Evolutionary conservation across 2,113 vertebrate genomes (phyloP).

Genomic region (Malurus cyaneus): DNA sequence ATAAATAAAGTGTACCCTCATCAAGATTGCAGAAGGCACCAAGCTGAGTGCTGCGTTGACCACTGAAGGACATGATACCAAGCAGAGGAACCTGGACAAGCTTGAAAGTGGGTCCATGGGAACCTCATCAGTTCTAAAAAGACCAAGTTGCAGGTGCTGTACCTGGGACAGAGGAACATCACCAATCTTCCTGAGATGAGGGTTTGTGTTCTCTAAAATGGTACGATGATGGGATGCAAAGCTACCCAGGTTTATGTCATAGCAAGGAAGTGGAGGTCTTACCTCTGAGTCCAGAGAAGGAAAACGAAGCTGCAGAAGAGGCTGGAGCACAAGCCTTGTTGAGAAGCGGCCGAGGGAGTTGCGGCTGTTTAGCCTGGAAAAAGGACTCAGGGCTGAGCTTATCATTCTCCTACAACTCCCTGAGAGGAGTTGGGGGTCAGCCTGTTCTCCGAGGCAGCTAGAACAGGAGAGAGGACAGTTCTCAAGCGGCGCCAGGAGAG

Average conservation of each 20-base stretch:
- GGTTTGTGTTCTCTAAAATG: background rate
- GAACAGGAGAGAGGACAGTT: background rate
- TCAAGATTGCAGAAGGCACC: background rate
- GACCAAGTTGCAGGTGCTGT: background rate
- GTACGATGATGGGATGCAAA: accelerated
- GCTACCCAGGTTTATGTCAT: accelerated
- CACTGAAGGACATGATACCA: background rate
- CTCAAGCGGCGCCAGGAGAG: background rate
- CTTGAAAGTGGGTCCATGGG: background rate
- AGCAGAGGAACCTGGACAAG: background rate
- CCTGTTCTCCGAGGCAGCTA: background rate
- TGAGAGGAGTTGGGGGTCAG: no score
- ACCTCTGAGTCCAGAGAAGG: background rate
- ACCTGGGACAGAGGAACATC: no score
- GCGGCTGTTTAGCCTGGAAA: background rate
- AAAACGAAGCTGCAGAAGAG: accelerated
- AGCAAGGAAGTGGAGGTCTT: background rate
- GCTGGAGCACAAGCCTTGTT: background rate
- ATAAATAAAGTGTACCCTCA: background rate
- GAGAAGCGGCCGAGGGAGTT: background rate
- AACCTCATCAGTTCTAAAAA: no score
- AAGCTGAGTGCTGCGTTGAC: background rate
- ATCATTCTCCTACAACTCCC: background rate
- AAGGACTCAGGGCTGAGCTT: no score
- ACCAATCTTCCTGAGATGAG: background rate